Conservation (phyloP, 2,888 invertebrate genomes). For the Eutolmus rufibarbis region DNA sequence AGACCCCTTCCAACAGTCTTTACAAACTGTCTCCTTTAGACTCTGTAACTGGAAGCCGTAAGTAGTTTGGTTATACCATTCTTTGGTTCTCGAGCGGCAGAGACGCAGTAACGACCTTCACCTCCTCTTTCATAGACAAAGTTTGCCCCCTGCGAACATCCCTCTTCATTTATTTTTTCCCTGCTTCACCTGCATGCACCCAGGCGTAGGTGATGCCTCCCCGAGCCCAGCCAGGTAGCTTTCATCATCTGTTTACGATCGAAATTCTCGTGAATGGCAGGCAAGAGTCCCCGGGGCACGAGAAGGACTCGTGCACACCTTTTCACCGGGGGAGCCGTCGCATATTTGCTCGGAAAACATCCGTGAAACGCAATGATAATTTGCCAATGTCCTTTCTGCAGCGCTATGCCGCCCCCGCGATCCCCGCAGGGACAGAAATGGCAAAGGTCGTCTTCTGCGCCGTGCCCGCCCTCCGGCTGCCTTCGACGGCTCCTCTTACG, state of each 20-base stretch:
- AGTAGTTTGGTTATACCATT: neutral
- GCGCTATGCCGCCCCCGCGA: neutral
- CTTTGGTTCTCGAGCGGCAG: neutral
- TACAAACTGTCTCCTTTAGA: neutral
- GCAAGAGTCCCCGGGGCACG: neutral
- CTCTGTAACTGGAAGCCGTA: neutral
- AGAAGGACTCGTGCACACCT: neutral
- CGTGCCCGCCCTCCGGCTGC: neutral
- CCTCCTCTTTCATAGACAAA: neutral
- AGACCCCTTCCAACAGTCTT: neutral
- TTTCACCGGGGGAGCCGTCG: neutral
- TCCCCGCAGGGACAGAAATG: neutral
- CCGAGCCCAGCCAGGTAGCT: neutral
- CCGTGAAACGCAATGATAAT: neutral
- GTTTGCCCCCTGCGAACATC: neutral
- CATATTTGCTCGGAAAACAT: neutral
- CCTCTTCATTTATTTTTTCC: neutral
- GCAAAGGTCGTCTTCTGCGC: neutral
- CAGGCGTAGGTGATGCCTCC: neutral
- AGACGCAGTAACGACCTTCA: neutral
- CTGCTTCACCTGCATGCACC: neutral
- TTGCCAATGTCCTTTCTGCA: neutral
- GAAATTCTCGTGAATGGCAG: neutral
- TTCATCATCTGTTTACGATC: neutral
- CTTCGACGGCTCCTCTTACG: neutral